Evolutionary conservation across 2,888 invertebrate genomes (phyloP), one percentile per base, ranked within the genome.

Genomic region (Margaritifera margaritifera): DNA sequence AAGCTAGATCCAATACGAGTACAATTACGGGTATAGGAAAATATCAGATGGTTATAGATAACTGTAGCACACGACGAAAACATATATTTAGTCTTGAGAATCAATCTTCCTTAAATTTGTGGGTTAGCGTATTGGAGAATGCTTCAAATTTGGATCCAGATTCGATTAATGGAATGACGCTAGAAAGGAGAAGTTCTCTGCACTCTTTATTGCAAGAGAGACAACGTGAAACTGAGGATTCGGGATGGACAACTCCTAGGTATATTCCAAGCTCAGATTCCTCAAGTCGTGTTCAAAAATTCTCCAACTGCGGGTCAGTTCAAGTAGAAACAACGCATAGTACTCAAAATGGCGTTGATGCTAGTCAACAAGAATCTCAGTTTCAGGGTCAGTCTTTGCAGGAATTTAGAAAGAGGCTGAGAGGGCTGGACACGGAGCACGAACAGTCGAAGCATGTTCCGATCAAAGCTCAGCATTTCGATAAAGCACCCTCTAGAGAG

Each of bases 21-120:
- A 81, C 83, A n/a, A 78, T 81, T 22, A 76, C 80, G 15, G 82
- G 82, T 22, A 77, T 83, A 27, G 79, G 80, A 15, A 82, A 78
- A 59, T 83, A 73, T 69, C 85, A 84, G 62, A 80, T 85, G 62
- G 75, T 83, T n/a, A 75, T 86, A 22, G 83, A 84, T 52, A 80
- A 83, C 68, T 70, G 72, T 8, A 77, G 74, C n/a, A 78, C 75
- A 11, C 68, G 76, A 5, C 74, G 75, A n/a, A 82, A 84, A 53
- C 75, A 80, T 60, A 68, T 83, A 54, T 86, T 84, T 62, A 81
- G 82, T 22, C 72, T 80, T 19, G 76, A 81, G n/a, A 75, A 77
- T 22, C 77, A 75, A 54, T 27, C 59, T 18, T 80, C 81, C 8
- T 74, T 84, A 6, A 75, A 79, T 51, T 69, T 69, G 6, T 85